phyloP scores from a whole-genome alignment of 2,113 vertebrate species.

The Corapipo altera region DNA sequence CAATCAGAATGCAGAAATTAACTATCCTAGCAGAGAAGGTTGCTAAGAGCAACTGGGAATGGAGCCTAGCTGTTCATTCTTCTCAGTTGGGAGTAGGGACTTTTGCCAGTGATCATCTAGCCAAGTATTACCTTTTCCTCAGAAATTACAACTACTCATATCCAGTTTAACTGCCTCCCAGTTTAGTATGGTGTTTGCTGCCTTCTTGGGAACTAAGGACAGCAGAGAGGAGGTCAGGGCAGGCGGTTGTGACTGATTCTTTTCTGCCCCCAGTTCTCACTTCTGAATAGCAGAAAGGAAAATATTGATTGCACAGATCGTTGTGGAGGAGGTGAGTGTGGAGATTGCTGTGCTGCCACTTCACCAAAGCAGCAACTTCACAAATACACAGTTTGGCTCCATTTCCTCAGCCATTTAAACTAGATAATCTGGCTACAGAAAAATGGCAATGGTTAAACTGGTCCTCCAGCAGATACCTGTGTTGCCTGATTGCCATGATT shows the following conservation, averaged over 20 bases:
- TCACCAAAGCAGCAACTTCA: neutral
- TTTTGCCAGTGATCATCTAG: neutral
- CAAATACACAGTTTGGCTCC: neutral
- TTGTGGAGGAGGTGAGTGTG: neutral
- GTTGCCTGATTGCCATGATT: neutral
- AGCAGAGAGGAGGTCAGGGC: neutral
- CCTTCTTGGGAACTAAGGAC: neutral
- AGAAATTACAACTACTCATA: neutral
- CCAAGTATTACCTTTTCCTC: neutral
- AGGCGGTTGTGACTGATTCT: neutral
- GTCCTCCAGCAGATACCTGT: neutral
- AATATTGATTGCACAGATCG: accelerated
- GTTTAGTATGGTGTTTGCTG: neutral
- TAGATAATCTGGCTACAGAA: neutral
- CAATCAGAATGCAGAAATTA: neutral
- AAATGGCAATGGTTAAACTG: neutral
- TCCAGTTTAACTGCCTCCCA: neutral
- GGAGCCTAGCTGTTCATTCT: neutral
- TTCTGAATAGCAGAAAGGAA: neutral
- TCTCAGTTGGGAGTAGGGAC: neutral
- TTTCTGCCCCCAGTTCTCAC: neutral
- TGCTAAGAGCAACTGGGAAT: neutral
- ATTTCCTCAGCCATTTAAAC: neutral
- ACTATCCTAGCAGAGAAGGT: neutral
- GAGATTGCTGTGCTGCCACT: neutral